Evolutionary conservation across 2,888 invertebrate species (phyloP), one percentile per base, ranked within the genome.

Genomic region (Nomada flava): DNA sequence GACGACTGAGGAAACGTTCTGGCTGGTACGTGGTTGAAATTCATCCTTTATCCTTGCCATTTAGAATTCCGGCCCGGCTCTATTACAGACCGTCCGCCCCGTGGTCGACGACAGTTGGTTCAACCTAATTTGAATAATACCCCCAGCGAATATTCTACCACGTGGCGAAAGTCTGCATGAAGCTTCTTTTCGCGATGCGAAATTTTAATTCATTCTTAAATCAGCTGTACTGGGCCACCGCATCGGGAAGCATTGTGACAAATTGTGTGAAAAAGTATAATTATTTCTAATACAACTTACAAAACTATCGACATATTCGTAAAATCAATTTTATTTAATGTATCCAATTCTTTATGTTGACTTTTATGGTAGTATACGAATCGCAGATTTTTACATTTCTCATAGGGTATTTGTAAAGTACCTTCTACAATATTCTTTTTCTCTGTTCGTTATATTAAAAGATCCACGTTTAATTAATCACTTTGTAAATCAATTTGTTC

Each of bases 61-160:
- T 67, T 29, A 29, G 73, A 71, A 78, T 79, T 79, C 69, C 52
- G 74, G 60, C 53, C 72, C 72, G 75, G 78, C 67, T 42, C 69
- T 53, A 62, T 79, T 78, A 85, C 85, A 83, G 88, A 86, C 81
- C 78, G 69, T 65, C 65, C 71, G 15, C 57, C 53, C 64, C 69
- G 57, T 64, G 57, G 65, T 47, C 69, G 80, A 71, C 65, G 79
- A 78, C 76, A 73, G 69, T 71, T 79, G 59, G 64, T 74, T 76
- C 73, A 73, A 62, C 53, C 80, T 84, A 85, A 87, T 89, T 89
- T 88, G 79, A 89, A 88, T 89, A 88, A 85, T 86, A 83, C 82
- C 71, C 36, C 47, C 57, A 62, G 60, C 60, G 71, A 74, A 82
- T 84, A 84, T 87, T 87, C 84, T 63, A 82, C 73, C 67, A 53